Conservation (phyloP, 2,888 invertebrate genomes). For the Adelphocoris suturalis region DNA sequence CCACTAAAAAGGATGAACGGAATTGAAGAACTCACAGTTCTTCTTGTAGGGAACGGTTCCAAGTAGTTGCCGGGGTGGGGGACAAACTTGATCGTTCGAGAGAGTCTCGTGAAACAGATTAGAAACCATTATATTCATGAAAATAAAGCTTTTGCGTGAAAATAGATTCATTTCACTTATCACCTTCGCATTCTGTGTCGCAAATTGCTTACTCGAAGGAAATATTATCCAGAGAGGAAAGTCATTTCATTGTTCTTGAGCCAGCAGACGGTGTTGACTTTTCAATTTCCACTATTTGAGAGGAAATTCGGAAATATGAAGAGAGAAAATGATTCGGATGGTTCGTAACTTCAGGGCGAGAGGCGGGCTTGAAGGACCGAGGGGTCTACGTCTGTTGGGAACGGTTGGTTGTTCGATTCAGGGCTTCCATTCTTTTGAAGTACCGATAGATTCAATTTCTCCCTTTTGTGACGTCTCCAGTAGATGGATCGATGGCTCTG, state of each 20-base stretch:
- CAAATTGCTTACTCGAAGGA: neutral
- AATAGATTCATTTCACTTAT: neutral
- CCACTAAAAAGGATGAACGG: too few species aligned
- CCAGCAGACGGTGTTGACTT: neutral
- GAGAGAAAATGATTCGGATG: neutral
- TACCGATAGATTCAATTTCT: neutral
- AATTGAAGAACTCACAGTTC: too few species aligned
- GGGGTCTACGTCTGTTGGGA: neutral
- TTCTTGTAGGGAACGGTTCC: too few species aligned
- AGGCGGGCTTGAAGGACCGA: neutral
- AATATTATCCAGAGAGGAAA: neutral
- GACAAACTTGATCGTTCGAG: too few species aligned
- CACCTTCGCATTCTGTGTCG: neutral
- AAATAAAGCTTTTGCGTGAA: conserved; percentile 60
- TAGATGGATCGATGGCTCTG: conserved; percentile 1
- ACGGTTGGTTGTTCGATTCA: neutral
- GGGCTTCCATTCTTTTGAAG: neutral
- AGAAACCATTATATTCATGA: conserved; percentile 57
- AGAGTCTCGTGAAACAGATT: conserved; percentile 2
- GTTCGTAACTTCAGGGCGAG: neutral
- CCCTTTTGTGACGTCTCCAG: neutral
- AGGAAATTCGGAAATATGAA: conserved; percentile 1
- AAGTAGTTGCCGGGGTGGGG: too few species aligned
- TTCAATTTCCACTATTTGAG: neutral
- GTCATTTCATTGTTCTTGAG: neutral